Evolutionary conservation across 2,888 invertebrate species (phyloP).

Genomic region (Drosophila nigritarsus): DNA sequence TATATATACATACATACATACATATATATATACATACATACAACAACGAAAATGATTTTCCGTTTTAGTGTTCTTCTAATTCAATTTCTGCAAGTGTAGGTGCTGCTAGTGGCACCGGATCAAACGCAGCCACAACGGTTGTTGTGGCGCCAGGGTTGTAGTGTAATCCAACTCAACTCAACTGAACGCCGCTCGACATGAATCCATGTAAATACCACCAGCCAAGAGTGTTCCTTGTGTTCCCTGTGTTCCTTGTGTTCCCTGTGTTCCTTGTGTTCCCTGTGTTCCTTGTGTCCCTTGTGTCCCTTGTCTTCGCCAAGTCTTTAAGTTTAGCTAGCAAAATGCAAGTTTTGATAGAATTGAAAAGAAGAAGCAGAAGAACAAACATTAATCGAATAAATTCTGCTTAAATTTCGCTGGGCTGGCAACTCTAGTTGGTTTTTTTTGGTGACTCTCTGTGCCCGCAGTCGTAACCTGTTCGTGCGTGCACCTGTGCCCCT

Average conservation of each 20-base stretch:
- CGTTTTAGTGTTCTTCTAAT: background rate
- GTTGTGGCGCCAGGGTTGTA: conserved; percentile 34
- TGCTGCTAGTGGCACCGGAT: background rate
- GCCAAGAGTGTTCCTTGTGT: background rate
- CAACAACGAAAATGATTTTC: background rate
- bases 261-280: no score
- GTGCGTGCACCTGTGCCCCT: conserved; percentile 5
- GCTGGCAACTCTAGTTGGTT: conserved; percentile 1
- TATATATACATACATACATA: no score
- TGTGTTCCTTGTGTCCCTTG: background rate
- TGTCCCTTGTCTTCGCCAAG: no score
- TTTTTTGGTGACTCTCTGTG: background rate
- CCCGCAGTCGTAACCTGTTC: conserved; percentile 1
- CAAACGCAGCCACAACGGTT: background rate
- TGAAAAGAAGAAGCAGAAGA: background rate
- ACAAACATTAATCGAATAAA: background rate
- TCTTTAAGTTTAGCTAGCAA: background rate
- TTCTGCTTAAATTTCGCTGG: background rate
- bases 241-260: no score
- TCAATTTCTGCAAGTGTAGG: background rate
- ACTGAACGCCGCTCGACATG: background rate
- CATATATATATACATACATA: no score
- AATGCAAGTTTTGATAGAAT: background rate
- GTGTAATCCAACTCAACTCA: background rate
- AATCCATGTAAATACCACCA: conserved; percentile 10